These are phyloP conservation scores for Operophtera brumata DNA, from an alignment of 2,888 invertebrate genomes.

Conservation along the genomic window DNA sequence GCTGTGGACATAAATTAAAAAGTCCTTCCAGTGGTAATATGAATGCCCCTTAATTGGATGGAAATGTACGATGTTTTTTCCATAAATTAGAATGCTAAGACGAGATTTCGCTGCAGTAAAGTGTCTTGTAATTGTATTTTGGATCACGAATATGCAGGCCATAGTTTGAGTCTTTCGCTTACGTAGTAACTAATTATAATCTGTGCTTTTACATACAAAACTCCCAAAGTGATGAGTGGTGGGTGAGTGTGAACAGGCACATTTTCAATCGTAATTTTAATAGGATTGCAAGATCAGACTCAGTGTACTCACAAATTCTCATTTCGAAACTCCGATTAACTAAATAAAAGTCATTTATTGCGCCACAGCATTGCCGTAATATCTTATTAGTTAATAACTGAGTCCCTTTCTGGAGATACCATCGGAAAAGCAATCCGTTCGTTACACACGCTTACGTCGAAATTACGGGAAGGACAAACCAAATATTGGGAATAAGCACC, in stretches of 20 bases:
- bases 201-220: no score
- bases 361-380: conserved; percentile 15
- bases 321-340: no score
- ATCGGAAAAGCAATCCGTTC: conserved; percentile 29
- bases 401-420: conserved; percentile 10
- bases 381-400: conserved; percentile 21
- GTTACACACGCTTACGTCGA: conserved; percentile 26
- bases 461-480: conserved; percentile 33
- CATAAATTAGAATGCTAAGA: conserved; percentile 12
- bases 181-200: no score
- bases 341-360: conserved; percentile 10
- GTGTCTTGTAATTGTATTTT: conserved; percentile 3
- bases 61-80: conserved; percentile 8
- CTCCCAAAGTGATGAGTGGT: no score
- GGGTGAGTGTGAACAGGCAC: no score
- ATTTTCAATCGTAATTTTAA: no score
- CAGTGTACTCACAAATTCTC: no score
- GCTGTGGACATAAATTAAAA: conserved; percentile 13
- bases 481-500: conserved; percentile 34
- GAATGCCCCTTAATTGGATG: conserved; percentile 19
- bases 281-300: no score
- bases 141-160: no score
- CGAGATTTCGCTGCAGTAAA: neutral
- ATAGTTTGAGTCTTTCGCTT: no score
- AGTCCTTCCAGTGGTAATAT: conserved; percentile 14